Conservation (phyloP, 2,888 invertebrate species). For the Sarcophaga variegata region DNA sequence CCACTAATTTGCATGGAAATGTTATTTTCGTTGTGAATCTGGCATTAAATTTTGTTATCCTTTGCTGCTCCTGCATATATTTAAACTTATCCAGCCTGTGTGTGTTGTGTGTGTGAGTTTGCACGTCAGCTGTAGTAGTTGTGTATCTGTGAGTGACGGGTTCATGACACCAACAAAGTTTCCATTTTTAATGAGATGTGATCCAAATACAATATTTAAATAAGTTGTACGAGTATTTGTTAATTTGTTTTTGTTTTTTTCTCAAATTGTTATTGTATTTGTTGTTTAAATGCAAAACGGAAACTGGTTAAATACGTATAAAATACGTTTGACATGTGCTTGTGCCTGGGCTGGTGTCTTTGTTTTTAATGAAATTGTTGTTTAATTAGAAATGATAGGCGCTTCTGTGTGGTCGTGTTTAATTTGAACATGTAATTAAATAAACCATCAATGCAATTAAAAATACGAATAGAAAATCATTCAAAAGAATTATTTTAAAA, state of each 20-base stretch:
- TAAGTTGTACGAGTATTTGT: conserved; percentile 33
- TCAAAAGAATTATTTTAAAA: no score
- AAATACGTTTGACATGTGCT: neutral
- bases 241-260: neutral
- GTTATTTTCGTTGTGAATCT: conserved; percentile 48
- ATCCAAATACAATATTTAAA: conserved; percentile 41
- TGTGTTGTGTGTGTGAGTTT: neutral
- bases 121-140: neutral
- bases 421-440: conserved; percentile 2
- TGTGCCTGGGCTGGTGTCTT: conserved; percentile 7
- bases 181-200: conserved; percentile 43
- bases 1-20: conserved; percentile 57
- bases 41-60: neutral
- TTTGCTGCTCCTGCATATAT: neutral
- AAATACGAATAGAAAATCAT: neutral
- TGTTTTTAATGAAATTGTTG: conserved; percentile 20
- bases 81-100: neutral
- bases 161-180: conserved; percentile 42
- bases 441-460: neutral
- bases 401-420: neutral
- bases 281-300: neutral
- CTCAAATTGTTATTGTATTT: neutral
- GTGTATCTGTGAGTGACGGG: neutral
- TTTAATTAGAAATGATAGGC: conserved; percentile 23
- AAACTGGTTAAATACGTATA: neutral